phyloP scores from a whole-genome alignment of 2,797 vertebrate genomes.

The Parotocinclus haroldoi region DNA sequence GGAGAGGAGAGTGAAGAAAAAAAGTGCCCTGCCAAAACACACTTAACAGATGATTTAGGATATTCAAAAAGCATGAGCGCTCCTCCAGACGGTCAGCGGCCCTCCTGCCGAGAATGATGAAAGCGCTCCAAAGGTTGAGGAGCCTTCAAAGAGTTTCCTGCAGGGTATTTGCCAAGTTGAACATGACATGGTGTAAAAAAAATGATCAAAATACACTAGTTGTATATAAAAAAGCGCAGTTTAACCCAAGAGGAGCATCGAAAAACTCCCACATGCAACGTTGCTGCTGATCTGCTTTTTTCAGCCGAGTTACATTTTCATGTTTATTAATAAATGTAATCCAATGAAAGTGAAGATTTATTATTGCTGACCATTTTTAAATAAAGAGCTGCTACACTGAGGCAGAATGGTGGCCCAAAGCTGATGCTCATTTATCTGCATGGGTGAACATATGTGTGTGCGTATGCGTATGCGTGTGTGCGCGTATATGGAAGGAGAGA shows the following conservation, averaged over 20 bases:
- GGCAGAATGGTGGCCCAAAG: too few species aligned
- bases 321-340: conserved; percentile 30
- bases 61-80: conserved; percentile 44
- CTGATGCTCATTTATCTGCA: too few species aligned
- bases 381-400: too few species aligned
- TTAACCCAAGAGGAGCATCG: conserved; percentile 21
- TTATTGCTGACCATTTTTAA: too few species aligned
- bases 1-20: conserved; percentile 20
- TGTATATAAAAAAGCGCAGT: conserved; percentile 29
- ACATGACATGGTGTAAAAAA: conserved; percentile 48
- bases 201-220: conserved; percentile 36
- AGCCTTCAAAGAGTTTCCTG: conserved; percentile 46
- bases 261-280: conserved; percentile 3
- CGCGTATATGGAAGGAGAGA: too few species aligned
- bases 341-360: too few species aligned
- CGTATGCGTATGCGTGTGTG: too few species aligned
- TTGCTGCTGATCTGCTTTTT: background rate
- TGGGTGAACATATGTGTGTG: too few species aligned
- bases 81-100: conserved; percentile 45
- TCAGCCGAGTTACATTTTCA: conserved; percentile 7
- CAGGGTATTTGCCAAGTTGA: conserved; percentile 37
- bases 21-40: conserved; percentile 48
- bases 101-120: conserved; percentile 47
- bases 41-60: conserved; percentile 55
- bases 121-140: conserved; percentile 43